Percentiles rank a stretch among this genome's conserved stretches.
phyloP scores from a whole-genome alignment of 2,113 vertebrate genomes.

The Xenotilapia flavipinnis region DNA sequence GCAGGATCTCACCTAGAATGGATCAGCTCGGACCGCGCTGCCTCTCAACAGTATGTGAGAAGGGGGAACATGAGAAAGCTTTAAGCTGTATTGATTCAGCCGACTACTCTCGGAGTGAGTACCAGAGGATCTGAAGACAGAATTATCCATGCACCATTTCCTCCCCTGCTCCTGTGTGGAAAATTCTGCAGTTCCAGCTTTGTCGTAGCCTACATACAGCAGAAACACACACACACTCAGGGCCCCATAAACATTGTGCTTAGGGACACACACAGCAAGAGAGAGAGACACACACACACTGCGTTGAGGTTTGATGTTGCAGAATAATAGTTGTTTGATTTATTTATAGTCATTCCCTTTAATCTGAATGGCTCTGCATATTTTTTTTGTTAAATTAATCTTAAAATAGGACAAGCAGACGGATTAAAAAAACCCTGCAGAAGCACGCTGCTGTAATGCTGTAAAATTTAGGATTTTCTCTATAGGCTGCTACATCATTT shows the following conservation, averaged over 20 bases:
- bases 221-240: neutral
- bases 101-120: constrained; percentile 46
- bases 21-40: neutral
- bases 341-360: constrained; percentile 36
- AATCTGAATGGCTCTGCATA: neutral
- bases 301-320: constrained; percentile 18
- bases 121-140: constrained; percentile 58
- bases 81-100: constrained; percentile 65
- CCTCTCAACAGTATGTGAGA: constrained; percentile 33
- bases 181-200: constrained; percentile 53
- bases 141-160: constrained; percentile 74
- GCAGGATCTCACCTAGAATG: constrained; percentile 8
- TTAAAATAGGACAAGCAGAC: neutral
- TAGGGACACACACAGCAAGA: neutral
- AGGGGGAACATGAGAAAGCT: constrained; percentile 64
- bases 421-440: neutral
- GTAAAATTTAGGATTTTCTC: neutral
- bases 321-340: constrained; percentile 27
- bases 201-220: constrained; percentile 50
- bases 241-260: neutral
- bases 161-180: constrained; percentile 47
- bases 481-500: neutral
- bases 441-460: neutral
- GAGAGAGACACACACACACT: neutral
- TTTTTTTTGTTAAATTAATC: neutral